These are phyloP conservation scores for Drosophila sulfurigaster DNA, from an alignment of 1,140 invertebrate species.

Conservation along the genomic window DNA sequence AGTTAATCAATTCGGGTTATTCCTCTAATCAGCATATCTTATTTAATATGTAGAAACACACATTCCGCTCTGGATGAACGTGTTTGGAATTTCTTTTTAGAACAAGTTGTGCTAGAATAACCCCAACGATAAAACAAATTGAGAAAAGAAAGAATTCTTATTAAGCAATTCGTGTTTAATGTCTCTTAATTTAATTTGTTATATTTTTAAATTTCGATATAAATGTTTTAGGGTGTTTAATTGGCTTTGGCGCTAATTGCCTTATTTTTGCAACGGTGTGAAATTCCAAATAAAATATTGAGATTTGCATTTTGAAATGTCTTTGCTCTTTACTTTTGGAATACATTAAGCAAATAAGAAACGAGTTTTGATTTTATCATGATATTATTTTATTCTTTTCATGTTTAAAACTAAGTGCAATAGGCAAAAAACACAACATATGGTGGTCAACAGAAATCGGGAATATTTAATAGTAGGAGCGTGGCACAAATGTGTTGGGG, in stretches of 20 bases:
- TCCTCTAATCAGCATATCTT: conserved; percentile 30
- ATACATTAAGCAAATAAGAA: conserved; percentile 11
- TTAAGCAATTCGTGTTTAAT: conserved; percentile 25
- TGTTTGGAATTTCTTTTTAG: conserved; percentile 16
- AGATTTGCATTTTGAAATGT: background rate
- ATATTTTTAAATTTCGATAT: conserved; percentile 3
- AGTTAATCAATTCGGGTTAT: conserved; percentile 26
- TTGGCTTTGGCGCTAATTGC: conserved; percentile 13
- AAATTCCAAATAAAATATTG: conserved; percentile 26
- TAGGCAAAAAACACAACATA: conserved; percentile 41
- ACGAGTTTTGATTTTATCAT: background rate
- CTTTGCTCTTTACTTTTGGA: background rate
- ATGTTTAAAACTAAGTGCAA: conserved; percentile 23
- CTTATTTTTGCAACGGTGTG: conserved; percentile 29
- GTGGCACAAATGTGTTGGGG: conserved; percentile 68
- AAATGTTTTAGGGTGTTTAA: conserved; percentile 20
- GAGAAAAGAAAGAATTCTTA: background rate
- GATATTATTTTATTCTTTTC: conserved; percentile 37
- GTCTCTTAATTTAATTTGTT: background rate
- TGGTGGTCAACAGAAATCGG: conserved; percentile 21
- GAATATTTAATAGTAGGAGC: conserved; percentile 18
- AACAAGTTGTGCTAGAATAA: conserved; percentile 33
- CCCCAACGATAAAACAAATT: background rate
- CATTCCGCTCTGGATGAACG: conserved; percentile 17
- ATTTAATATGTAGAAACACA: conserved; percentile 37